phyloP scores from a whole-genome alignment of 2,113 vertebrate species.

The Arothron firmamentum region DNA sequence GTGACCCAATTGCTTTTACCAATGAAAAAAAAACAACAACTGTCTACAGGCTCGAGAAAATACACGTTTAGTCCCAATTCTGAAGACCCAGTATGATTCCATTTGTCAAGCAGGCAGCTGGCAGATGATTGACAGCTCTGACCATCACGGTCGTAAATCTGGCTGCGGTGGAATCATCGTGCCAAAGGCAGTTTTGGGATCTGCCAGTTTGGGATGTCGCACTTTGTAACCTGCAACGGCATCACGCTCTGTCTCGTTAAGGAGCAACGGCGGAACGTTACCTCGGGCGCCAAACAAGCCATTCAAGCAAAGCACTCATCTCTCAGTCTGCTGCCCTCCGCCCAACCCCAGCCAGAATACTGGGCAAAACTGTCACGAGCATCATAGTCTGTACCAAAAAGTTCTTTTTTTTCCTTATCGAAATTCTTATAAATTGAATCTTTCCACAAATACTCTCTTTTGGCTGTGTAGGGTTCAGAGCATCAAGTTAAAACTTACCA shows the following conservation, averaged over 20 bases:
- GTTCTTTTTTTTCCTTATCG: too few species aligned
- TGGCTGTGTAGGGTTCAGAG: not conserved
- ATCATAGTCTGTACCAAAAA: not conserved
- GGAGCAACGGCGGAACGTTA: slow-evolving; percentile 10
- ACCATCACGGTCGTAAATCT: slow-evolving; percentile 20
- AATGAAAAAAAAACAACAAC: too few species aligned
- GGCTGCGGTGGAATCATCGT: slow-evolving; percentile 36
- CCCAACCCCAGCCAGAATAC: not conserved
- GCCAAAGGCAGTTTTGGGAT: slow-evolving; percentile 47
- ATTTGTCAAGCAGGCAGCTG: not conserved
- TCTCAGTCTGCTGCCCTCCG: too few species aligned
- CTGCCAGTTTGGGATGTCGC: slow-evolving; percentile 40
- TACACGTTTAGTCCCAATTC: not conserved
- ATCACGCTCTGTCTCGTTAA: not conserved
- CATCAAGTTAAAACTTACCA: slow-evolving; percentile 39
- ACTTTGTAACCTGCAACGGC: slow-evolving; percentile 27
- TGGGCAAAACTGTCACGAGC: slow-evolving; percentile 1
- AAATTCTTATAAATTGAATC: too few species aligned
- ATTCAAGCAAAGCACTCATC: not conserved
- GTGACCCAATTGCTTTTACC: too few species aligned
- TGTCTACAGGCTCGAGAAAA: too few species aligned
- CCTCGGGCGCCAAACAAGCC: slow-evolving; percentile 12
- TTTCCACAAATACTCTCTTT: too few species aligned
- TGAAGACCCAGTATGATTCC: not conserved
- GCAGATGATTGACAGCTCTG: slow-evolving; percentile 26